These are phyloP conservation scores for Calliphora vomitoria DNA, from an alignment of 2,888 invertebrate genomes.

Conservation along the genomic window DNA sequence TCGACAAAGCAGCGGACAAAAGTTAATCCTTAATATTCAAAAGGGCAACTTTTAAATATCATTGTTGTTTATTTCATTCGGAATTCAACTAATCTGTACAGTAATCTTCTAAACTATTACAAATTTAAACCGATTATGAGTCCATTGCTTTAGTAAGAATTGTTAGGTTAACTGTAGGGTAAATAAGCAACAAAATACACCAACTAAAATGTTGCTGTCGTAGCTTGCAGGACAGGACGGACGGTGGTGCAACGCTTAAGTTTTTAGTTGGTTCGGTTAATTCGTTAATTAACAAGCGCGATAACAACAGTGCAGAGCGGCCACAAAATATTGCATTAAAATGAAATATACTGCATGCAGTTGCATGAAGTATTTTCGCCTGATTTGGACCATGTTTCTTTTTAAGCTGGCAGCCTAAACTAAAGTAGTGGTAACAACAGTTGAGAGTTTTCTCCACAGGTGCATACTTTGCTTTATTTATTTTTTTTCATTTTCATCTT, in stretches of 20 bases:
- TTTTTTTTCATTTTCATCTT: constrained; percentile 26
- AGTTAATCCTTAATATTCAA: too few species aligned
- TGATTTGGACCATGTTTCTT: constrained; percentile 51
- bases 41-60: too few species aligned
- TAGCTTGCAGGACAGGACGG: background rate
- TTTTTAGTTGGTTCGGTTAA: constrained; percentile 69
- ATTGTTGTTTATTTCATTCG: too few species aligned
- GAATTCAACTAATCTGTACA: too few species aligned
- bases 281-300: constrained; percentile 78
- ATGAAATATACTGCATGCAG: constrained; percentile 34
- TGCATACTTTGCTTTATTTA: constrained; percentile 49
- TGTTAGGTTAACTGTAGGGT: constrained; percentile 12
- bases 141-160: too few species aligned
- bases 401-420: constrained; percentile 40
- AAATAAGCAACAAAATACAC: background rate
- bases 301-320: constrained; percentile 73
- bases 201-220: background rate
- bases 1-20: too few species aligned
- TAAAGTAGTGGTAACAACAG: constrained; percentile 60
- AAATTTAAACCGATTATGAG: too few species aligned
- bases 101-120: too few species aligned
- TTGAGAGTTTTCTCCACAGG: constrained; percentile 74
- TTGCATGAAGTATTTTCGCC: constrained; percentile 33
- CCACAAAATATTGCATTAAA: constrained; percentile 57
- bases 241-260: constrained; percentile 19